Conservation (phyloP, 2,888 invertebrate genomes). For the Arctia plantaginis region DNA sequence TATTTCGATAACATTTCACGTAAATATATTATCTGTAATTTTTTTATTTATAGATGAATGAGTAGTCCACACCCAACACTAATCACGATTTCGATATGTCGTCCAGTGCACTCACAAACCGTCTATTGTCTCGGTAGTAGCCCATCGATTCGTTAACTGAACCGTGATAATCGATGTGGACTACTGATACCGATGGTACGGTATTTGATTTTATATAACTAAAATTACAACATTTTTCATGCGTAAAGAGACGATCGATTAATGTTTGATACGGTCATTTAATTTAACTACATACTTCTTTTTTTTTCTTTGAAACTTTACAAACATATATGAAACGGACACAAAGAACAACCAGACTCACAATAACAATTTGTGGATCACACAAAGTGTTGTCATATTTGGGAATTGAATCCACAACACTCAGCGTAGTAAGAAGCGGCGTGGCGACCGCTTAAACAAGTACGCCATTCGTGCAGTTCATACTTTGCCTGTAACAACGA, state of each 20-base stretch:
- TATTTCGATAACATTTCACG: neutral
- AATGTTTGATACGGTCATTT: neutral
- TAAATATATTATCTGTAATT: neutral
- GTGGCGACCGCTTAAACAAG: no score
- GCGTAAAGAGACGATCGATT: neutral
- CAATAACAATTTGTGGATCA: no score
- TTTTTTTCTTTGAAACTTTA: no score
- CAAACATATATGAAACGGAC: no score
- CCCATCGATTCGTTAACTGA: conserved; percentile 70
- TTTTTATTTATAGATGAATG: neutral
- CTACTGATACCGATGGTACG: conserved; percentile 30
- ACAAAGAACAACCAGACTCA: no score
- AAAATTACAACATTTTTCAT: neutral
- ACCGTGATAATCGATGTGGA: conserved; percentile 57
- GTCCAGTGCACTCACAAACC: conserved; percentile 46
- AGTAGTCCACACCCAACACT: conserved; percentile 32
- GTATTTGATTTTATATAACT: conserved; percentile 20
- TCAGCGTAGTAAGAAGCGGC: no score
- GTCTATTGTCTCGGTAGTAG: conserved; percentile 70
- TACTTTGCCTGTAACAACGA: no score
- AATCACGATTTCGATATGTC: conserved; percentile 51
- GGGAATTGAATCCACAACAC: no score
- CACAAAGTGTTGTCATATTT: no score
- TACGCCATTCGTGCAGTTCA: no score
- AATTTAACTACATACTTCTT: neutral